A percentile compares a stretch with the other conserved stretches of the same genome.
These are phyloP conservation scores for Tachycineta bicolor DNA, from an alignment of 2,113 vertebrate genomes.

Conservation along the genomic window DNA sequence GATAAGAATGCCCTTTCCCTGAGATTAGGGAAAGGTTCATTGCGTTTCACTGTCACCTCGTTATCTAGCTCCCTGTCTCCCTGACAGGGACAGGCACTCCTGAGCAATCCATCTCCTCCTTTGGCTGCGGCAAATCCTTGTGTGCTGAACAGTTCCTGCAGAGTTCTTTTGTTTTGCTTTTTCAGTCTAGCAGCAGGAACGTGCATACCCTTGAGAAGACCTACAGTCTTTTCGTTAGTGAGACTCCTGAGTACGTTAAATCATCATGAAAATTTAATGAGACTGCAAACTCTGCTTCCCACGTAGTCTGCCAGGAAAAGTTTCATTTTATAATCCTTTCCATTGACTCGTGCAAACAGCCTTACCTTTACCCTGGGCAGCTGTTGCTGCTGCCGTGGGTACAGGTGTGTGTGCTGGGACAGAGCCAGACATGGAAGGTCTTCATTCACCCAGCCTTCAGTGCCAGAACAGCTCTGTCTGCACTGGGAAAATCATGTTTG, in stretches of 20 bases:
- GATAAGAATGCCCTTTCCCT: not conserved
- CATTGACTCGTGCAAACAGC: not conserved
- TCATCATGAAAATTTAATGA: constrained; percentile 57
- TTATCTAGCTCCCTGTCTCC: not conserved
- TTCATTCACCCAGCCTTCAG: not conserved
- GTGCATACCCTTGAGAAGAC: not conserved
- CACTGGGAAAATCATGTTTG: not conserved
- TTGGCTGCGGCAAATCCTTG: not conserved
- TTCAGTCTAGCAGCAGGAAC: not conserved
- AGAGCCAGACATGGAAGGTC: not conserved
- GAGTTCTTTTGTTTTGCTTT: not conserved
- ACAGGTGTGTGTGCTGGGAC: not conserved
- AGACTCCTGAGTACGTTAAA: constrained; percentile 30
- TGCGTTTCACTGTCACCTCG: not conserved
- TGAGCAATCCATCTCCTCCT: not conserved
- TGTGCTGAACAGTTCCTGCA: not conserved
- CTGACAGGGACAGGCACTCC: not conserved
- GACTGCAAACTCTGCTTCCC: constrained; percentile 46
- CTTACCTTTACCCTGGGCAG: not conserved
- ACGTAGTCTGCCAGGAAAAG: constrained; percentile 18
- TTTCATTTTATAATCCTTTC: not conserved
- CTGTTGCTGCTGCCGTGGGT: not conserved
- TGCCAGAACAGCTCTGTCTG: not conserved
- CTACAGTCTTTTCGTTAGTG: not conserved
- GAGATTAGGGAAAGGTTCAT: not conserved